Percentiles rank a stretch among this genome's conserved stretches.
Conservation (phyloP, 2,113 vertebrate species). For the Centropus bengalensis region DNA sequence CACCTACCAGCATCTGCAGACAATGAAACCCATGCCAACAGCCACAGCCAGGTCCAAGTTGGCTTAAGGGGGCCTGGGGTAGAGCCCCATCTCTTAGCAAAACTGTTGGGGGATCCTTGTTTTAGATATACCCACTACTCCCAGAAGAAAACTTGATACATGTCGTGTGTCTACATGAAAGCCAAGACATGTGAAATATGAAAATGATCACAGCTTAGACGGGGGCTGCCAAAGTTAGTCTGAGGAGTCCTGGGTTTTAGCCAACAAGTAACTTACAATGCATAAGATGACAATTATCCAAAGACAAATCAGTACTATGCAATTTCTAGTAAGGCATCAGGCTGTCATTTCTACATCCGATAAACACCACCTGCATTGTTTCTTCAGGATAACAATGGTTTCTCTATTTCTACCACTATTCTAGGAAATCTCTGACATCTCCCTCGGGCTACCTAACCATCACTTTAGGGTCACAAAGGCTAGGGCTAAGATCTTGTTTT, state of each 20-base stretch:
- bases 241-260: conserved; percentile 30
- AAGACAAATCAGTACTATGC: conserved; percentile 3
- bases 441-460: not conserved
- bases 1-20: not conserved
- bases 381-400: not conserved
- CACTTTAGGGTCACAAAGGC: not conserved
- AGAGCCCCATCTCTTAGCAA: not conserved
- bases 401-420: not conserved
- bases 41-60: not conserved
- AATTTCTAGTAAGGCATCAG: not conserved
- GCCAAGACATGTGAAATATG: conserved; percentile 33
- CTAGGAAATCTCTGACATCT: not conserved
- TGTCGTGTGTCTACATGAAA: not conserved
- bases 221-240: not conserved
- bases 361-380: conserved; percentile 8
- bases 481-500: not conserved
- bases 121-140: not conserved
- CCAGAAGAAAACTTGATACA: not conserved
- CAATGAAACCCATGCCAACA: not conserved
- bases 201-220: conserved; percentile 51
- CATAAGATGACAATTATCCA: conserved; percentile 35
- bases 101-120: not conserved
- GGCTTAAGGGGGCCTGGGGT: not conserved
- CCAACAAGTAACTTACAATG: not conserved
- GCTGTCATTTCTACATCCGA: not conserved